Percentiles rank a stretch among this genome's conserved stretches.
Evolutionary conservation across 2,113 vertebrate genomes (phyloP).

Genomic region (Nyctibius bracteatus): DNA sequence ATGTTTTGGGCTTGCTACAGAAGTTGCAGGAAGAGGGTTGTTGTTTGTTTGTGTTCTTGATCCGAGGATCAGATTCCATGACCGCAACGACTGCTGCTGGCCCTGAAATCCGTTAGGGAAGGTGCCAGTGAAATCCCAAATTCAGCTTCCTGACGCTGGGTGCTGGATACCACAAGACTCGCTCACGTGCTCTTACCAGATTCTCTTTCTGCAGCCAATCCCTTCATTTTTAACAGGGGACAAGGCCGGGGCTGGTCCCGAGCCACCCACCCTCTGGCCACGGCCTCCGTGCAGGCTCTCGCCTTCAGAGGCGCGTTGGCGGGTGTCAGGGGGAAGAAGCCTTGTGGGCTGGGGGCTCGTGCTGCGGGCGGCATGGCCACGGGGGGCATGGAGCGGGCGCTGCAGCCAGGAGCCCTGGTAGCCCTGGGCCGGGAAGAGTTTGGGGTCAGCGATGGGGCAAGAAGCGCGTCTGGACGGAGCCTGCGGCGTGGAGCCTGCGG

Average conservation of each 20-base stretch:
- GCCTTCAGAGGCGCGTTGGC: fast-evolving
- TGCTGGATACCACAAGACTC: background rate
- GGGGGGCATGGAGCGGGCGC: fast-evolving
- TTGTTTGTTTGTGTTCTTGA: background rate
- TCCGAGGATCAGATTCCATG: background rate
- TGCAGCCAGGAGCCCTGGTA: background rate
- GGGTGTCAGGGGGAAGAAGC: background rate
- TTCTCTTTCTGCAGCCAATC: background rate
- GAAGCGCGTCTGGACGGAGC: fast-evolving
- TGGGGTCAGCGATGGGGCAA: fast-evolving
- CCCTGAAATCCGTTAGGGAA: background rate
- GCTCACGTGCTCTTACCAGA: fast-evolving
- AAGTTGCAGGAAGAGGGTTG: background rate
- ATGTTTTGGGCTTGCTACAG: background rate
- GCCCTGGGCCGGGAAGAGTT: no score
- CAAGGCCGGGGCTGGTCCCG: fast-evolving
- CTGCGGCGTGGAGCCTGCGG: fast-evolving
- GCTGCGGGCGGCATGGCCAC: background rate
- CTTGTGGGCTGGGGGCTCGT: fast-evolving
- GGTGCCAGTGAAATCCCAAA: background rate
- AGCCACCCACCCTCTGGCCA: fast-evolving
- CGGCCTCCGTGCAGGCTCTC: fast-evolving
- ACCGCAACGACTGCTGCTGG: fast-evolving
- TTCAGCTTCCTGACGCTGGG: background rate
- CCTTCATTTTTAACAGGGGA: background rate